Conservation (phyloP, 2,888 invertebrate species). For the Eilema griseolum region DNA sequence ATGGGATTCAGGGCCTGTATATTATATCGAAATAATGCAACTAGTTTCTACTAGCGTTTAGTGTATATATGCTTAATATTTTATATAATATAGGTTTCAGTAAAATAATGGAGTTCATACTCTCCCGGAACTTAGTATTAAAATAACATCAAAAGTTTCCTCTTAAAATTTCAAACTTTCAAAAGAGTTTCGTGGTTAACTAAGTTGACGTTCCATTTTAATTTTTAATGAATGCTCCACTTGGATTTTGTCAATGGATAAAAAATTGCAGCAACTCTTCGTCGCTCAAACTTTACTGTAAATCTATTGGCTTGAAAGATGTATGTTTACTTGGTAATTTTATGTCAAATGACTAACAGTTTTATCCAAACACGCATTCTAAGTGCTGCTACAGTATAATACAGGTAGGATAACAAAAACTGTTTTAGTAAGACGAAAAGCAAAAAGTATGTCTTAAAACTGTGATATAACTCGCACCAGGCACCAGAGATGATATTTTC, state of each 20-base stretch:
- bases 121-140: slow-evolving; percentile 45
- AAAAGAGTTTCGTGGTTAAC: slow-evolving; percentile 59
- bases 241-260: slow-evolving; percentile 57
- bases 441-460: slow-evolving; percentile 50
- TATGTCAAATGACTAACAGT: slow-evolving; percentile 27
- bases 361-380: slow-evolving; percentile 22
- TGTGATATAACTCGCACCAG: slow-evolving; percentile 52
- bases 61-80: no score
- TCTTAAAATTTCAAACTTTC: slow-evolving; percentile 56
- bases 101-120: slow-evolving; percentile 26
- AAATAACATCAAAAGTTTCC: slow-evolving; percentile 58
- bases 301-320: slow-evolving; percentile 24
- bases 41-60: not conserved
- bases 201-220: slow-evolving; percentile 58
- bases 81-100: not conserved
- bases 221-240: slow-evolving; percentile 64
- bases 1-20: not conserved
- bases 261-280: slow-evolving; percentile 42
- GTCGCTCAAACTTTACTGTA: slow-evolving; percentile 20
- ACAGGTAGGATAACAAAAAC: slow-evolving; percentile 34
- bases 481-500: slow-evolving; percentile 54
- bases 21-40: not conserved
- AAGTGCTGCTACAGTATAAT: slow-evolving; percentile 26
- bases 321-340: slow-evolving; percentile 22
- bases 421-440: slow-evolving; percentile 39